Percentiles rank a stretch among this genome's conserved stretches.
phyloP scores from a whole-genome alignment of 2,113 vertebrate species.

The Heterocephalus glaber region DNA sequence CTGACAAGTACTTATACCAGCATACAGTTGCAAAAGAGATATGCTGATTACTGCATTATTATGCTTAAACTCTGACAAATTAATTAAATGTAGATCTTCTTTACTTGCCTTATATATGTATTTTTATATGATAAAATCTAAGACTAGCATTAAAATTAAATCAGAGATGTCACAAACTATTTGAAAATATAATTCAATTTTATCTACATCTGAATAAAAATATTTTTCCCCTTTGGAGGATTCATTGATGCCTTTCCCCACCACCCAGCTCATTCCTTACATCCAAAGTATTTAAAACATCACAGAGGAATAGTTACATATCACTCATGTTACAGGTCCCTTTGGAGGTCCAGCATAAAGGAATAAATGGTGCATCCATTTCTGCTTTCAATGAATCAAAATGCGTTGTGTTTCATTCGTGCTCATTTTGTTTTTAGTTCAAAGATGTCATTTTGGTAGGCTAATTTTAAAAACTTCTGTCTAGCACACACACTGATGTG shows the following conservation, averaged over 20 bases:
- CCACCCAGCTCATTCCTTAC: neutral
- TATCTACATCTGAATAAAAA: conserved; percentile 11
- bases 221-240: neutral
- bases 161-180: neutral
- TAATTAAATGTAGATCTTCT: neutral
- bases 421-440: neutral
- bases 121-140: neutral
- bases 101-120: neutral
- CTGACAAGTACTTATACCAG: neutral
- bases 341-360: neutral
- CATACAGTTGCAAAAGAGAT: neutral
- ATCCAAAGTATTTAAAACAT: neutral
- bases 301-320: neutral
- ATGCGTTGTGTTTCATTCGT: neutral
- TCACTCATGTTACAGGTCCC: neutral
- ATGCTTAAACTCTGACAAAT: neutral
- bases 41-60: neutral
- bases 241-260: neutral
- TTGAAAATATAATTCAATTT: neutral
- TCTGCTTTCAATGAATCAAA: neutral
- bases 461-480: neutral
- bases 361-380: neutral
- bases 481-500: neutral
- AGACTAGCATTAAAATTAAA: neutral
- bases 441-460: neutral